Base-by-base conservation (phyloP, 2,797 vertebrate genomes). In the Mareca strepera region DNA sequence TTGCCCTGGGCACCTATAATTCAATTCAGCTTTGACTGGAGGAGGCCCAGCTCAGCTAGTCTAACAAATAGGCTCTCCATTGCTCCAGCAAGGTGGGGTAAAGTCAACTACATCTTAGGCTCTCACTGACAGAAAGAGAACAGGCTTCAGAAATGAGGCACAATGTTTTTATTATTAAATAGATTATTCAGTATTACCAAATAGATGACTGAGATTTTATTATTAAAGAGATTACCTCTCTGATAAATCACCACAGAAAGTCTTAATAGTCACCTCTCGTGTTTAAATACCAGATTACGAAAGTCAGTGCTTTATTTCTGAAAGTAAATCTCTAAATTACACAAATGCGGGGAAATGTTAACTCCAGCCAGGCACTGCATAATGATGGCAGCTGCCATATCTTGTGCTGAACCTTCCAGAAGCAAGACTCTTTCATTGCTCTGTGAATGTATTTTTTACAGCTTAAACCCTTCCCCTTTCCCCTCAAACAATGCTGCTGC, bases 151-250 rank as follows among this genome's bases (percentile, higher is more conserved):
- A 91, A 85, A 82, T 15, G 9, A 86, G 39, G 41, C 29, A 33
- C 4, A 39, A 11, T 14, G 5, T 4, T 63, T 56, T 50, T 74
- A 20, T 59, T 67, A 59, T 50, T 70, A 74, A 90, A 63, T 29
- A 43, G 43, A 85, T 87, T 80, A 88, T 14, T 75, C 52, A 43
- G 10, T 84, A 46, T 81, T 55, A 79, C 48, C 60, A 33, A 77
- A 82, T 7, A 86, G n/a, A 60, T 88, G 62, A 75, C 66, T 56
- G 63, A 31, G 66, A 72, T 66, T 95, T 92, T 92, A 23, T 20
- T 84, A 3, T 58, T 79, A 50, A 79, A 86, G 37, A 84, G 18
- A 74, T 83, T 43, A 80, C 58, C 66, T 59, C 63, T 59, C 62
- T 60, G 66, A 68, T 63, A 94, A 86, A 89, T 84, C 74, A 81